Evolutionary conservation across 1,140 invertebrate genomes (phyloP).

Genomic region (Gonioctena quinquepunctata): DNA sequence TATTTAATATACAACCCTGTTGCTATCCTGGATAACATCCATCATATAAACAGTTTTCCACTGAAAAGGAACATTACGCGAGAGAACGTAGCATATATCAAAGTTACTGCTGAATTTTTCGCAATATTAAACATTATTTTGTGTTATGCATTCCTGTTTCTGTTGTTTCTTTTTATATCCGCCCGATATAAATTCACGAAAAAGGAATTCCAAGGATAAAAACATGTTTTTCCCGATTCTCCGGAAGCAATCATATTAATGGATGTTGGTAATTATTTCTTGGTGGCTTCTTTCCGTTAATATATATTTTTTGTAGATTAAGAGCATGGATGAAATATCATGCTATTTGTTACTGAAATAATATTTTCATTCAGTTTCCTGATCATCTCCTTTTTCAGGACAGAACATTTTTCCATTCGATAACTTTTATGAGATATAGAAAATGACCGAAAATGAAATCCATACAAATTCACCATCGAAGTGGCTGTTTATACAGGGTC

Average conservation of each 20-base stretch:
- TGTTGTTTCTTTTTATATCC: neutral
- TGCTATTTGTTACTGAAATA: neutral
- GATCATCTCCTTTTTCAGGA: no score
- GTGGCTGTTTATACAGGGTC: no score
- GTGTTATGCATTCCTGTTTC: neutral
- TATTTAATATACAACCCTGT: neutral
- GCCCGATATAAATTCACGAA: conserved; percentile 1
- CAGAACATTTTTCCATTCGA: no score
- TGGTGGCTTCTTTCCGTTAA: neutral
- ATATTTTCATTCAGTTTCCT: no score
- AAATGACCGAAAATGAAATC: no score
- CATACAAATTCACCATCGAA: no score
- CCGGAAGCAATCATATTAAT: neutral
- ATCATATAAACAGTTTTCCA: neutral
- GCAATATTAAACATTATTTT: conserved; percentile 6
- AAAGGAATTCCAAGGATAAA: neutral
- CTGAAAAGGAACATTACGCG: neutral
- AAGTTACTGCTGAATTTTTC: conserved; percentile 11
- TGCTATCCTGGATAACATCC: neutral
- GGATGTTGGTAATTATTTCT: neutral
- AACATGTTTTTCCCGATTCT: neutral
- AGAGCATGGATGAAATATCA: neutral
- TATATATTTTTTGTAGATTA: neutral
- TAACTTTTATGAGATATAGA: no score
- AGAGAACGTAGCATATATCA: conserved; percentile 5